Base-by-base conservation (phyloP, 35 echinoderm and acorn worm species). In the Stichopus chloronotus region DNA sequence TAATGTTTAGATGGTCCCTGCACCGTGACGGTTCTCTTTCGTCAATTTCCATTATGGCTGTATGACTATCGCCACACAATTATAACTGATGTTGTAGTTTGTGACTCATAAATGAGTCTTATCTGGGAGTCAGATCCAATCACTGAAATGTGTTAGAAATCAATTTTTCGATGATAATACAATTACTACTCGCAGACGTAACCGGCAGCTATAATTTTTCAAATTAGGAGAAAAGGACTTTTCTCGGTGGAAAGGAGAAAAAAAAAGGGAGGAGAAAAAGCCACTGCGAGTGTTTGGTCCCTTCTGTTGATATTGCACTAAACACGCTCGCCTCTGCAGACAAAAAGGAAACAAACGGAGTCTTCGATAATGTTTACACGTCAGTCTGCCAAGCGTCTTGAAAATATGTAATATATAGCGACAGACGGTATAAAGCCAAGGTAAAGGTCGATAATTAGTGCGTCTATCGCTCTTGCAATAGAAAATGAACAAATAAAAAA, bases 141-240 rank as follows among this genome's bases (percentile, higher is more conserved):
- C 69, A 74, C 22, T 74, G 17, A 74, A 19, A 74, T 74, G 69
- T 74, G 69, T 74, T 74, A 74, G 22, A 74, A 74, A 74, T 74
- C 69, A 74, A 74, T 74, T 14, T 74, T 74, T 74, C 69, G 69
- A 74, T 74, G 69, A 74, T 74, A 74, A 74, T n/a, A 74, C 11
- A 74, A 74, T 74, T 74, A 74, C 22, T 74, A 19, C 22, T 74
- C 69, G 22, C 17, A 74, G 69, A 74, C 69, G 22, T 74, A 74
- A 74, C 69, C 69, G 69, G 69, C 69, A 74, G 69, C 69, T 74
- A 74, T 74, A 74, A 74, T 74, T 19, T 8, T 19, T 16, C 69
- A 74, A 74, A 74, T 74, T 74, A 74, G 22, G 69, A 74, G 69
- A 74, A 74, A 74, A 43, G 19, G 69, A 74, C 22, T 74, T 74